phyloP scores from a whole-genome alignment of 1,140 invertebrate genomes.

The Bombus balteatus region DNA sequence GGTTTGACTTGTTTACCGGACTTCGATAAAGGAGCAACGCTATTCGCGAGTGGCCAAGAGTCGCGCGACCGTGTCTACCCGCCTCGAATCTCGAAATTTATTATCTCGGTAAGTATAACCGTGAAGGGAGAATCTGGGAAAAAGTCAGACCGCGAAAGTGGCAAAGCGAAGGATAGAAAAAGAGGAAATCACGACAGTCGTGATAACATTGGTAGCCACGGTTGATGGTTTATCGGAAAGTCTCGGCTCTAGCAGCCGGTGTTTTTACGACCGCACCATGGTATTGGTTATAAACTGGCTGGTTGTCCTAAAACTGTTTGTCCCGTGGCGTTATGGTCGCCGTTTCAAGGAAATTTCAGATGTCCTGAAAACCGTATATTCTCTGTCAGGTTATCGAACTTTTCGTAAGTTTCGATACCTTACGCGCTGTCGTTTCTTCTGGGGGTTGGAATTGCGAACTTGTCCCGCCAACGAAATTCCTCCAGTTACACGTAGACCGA shows the following conservation, averaged over 20 bases:
- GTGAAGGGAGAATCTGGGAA: background rate
- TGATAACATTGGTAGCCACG: constrained; percentile 45
- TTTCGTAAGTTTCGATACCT: background rate
- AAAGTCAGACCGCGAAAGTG: background rate
- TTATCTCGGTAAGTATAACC: constrained; percentile 69
- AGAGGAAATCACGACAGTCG: constrained; percentile 28
- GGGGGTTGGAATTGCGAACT: background rate
- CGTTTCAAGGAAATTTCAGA: constrained; percentile 31
- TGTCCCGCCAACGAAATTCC: background rate
- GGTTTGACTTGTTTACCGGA: constrained; percentile 78
- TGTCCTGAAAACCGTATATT: constrained; percentile 29
- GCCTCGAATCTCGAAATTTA: constrained; percentile 74
- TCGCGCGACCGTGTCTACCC: too few species aligned
- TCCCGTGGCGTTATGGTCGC: background rate
- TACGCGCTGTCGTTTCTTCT: background rate
- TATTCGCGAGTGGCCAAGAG: constrained; percentile 37
- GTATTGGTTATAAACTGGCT: constrained; percentile 39
- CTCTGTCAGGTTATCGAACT: constrained; percentile 23
- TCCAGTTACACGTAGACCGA: background rate
- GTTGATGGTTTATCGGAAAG: constrained; percentile 44
- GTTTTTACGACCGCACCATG: constrained; percentile 41
- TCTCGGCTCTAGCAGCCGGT: constrained; percentile 15
- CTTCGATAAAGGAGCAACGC: constrained; percentile 74
- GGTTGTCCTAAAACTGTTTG: constrained; percentile 19
- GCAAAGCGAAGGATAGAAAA: background rate